These are phyloP conservation scores for Drosophila aff. DNA, from an alignment of 1,140 invertebrate species.

Conservation along the genomic window DNA sequence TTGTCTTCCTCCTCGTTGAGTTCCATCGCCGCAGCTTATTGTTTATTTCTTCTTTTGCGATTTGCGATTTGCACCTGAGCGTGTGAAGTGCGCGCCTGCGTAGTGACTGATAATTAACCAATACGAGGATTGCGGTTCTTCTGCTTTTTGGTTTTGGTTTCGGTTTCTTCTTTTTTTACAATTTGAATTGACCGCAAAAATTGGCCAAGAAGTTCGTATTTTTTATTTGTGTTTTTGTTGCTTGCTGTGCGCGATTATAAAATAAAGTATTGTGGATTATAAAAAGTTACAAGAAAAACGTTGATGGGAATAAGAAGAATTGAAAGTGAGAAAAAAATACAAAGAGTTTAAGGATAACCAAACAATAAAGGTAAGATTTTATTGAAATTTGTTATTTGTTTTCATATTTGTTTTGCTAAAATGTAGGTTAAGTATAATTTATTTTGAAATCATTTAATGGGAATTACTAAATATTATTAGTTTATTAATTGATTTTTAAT, in stretches of 20 bases:
- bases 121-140: conserved; percentile 68
- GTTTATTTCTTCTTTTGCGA: conserved; percentile 7
- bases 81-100: conserved; percentile 66
- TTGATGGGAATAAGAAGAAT: no score
- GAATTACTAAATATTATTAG: not conserved
- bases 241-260: not conserved
- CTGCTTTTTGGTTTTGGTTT: conserved; percentile 10
- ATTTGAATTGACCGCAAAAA: conserved; percentile 37
- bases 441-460: not conserved
- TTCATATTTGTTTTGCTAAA: not conserved
- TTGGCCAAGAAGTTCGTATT: conserved; percentile 25
- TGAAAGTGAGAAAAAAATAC: not conserved
- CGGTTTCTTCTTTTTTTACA: conserved; percentile 5
- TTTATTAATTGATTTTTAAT: not conserved
- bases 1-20: conserved; percentile 46
- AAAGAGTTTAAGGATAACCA: not conserved
- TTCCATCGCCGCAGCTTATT: conserved; percentile 21
- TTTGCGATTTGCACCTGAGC: conserved; percentile 24
- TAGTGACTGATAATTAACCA: conserved; percentile 42
- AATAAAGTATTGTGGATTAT: not conserved
- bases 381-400: not conserved
- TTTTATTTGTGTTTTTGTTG: conserved; percentile 2
- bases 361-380: not conserved
- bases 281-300: not conserved
- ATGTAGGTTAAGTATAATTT: not conserved